Base-by-base conservation (phyloP, 2,888 invertebrate genomes). In the Cyclophora punctaria region DNA sequence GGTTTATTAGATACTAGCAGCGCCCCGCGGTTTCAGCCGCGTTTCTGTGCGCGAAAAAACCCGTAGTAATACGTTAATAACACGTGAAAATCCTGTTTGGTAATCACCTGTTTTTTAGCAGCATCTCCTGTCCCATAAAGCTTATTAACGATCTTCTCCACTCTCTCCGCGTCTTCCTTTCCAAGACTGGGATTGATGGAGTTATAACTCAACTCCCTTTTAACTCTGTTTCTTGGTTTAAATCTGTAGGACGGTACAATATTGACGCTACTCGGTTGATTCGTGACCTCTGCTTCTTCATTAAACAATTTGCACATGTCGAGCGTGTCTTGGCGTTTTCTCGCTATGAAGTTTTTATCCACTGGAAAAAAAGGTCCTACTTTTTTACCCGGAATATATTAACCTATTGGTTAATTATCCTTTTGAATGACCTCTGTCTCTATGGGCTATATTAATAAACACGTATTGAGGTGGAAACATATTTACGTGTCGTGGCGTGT, bases 271-370 rank as follows among this genome's bases (percentile, higher is more conserved):
- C 56, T 61, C 53, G 53, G 57, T 5, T 58, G 49, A 34, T 62
- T 44, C n/a, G 43, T 44, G 40, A 56, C 45, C 4, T 67, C 55
- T n/a, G 65, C 73, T 58, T 81, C 80, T 41, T 69, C 71, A 34
- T 70, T 78, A 51, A 85, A 87, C 35, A 83, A 66, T 7, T 71
- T 66, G 49, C 87, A 87, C 75, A 86, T 78, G 3, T 87, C 85
- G 41, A 81, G 52, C 0, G 81, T 86, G 49, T 87, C 82, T 64
- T 82, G 78, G 0, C 87, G 77, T 62, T 82, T 79, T 50, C 63
- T 75, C 42, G 78, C 70, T 35, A 87, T 74, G 0, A 80, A n/a
- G 55, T 71, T 75, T 59, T 60, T 70, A 58, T 86, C 78, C 34
- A 79, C 87, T 86, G 57, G 7, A 46, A 4, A 51, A 34, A 42